These are phyloP conservation scores for Cremastinae sp. DNA, from an alignment of 2,888 invertebrate genomes.

Conservation along the genomic window DNA sequence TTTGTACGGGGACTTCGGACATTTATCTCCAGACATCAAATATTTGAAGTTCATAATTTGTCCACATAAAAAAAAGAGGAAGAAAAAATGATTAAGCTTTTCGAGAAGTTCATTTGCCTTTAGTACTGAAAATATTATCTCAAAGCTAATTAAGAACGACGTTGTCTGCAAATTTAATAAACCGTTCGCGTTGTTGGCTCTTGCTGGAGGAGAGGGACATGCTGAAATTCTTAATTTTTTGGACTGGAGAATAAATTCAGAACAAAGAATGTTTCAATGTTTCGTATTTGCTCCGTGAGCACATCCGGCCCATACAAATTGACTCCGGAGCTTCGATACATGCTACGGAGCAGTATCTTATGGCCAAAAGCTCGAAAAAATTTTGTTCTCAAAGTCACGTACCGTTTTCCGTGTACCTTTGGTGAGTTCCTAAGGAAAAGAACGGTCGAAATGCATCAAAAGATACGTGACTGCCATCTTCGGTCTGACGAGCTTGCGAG, in stretches of 20 bases:
- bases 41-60: not conserved
- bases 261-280: too few species aligned
- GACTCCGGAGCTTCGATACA: not conserved
- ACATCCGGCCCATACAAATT: not conserved
- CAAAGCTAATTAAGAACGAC: slow-evolving; percentile 18
- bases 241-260: too few species aligned
- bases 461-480: not conserved
- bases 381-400: slow-evolving; percentile 15
- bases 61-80: not conserved
- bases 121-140: slow-evolving; percentile 21
- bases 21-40: not conserved
- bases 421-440: not conserved
- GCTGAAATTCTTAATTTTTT: too few species aligned
- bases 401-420: not conserved
- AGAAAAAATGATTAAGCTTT: not conserved
- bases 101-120: not conserved
- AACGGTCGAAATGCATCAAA: slow-evolving; percentile 6
- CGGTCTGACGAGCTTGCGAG: not conserved
- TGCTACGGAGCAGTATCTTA: not conserved
- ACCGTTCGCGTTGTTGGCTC: not conserved
- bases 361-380: slow-evolving; percentile 8
- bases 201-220: not conserved
- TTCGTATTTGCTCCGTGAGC: too few species aligned
- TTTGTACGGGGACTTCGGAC: not conserved
- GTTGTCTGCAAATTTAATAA: slow-evolving; percentile 31